These are phyloP conservation scores for Chitala chitala DNA, from an alignment of 2,113 vertebrate species.

Conservation along the genomic window DNA sequence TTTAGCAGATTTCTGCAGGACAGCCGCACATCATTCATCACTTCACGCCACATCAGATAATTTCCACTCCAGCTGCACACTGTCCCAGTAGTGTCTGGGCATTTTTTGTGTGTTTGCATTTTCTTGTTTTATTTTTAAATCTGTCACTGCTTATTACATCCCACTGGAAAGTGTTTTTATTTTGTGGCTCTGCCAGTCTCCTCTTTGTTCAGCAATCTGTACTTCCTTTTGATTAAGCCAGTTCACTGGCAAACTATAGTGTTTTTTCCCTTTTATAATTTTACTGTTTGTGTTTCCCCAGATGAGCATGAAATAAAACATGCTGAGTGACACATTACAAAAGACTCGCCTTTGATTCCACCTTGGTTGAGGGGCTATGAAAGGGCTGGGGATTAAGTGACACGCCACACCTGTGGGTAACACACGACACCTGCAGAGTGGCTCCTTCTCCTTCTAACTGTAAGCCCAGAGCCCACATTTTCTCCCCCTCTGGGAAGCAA, in stretches of 20 bases:
- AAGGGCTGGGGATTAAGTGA: too few species aligned
- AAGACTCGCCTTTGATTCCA: neutral
- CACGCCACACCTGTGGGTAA: neutral
- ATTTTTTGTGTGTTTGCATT: neutral
- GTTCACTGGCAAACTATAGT: conserved; percentile 32
- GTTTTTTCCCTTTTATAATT: neutral
- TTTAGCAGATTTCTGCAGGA: neutral
- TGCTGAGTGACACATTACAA: too few species aligned
- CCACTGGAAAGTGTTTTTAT: conserved; percentile 46
- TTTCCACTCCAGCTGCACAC: neutral
- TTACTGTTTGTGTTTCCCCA: neutral
- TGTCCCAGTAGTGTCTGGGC: neutral
- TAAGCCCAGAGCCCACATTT: too few species aligned
- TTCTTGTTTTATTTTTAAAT: neutral
- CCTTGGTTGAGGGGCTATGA: too few species aligned
- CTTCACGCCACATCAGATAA: neutral
- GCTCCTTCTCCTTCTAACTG: too few species aligned
- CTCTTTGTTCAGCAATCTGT: conserved; percentile 49
- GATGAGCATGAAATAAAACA: neutral
- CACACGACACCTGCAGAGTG: too few species aligned
- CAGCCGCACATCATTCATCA: too few species aligned
- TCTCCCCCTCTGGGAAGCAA: too few species aligned
- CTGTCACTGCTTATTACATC: too few species aligned
- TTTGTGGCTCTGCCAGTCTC: conserved; percentile 57
- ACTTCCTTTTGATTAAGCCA: conserved; percentile 61